Base-by-base conservation (phyloP, 1,140 invertebrate species). In the Laodelphax striatellus region DNA sequence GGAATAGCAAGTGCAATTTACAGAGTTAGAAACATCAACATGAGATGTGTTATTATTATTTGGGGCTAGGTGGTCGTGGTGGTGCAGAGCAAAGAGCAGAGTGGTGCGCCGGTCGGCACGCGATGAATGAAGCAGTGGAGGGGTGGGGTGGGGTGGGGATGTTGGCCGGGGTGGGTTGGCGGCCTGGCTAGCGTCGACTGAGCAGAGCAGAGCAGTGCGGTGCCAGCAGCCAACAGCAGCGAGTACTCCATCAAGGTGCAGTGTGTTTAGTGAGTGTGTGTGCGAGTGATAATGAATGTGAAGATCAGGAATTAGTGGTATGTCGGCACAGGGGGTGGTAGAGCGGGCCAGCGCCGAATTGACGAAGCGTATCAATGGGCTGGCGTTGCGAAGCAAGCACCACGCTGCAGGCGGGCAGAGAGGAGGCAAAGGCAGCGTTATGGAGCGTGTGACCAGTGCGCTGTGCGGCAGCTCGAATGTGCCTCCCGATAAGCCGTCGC, bases 321-420 rank as follows among this genome's bases (percentile, higher is more conserved):
- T 86, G 76, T 86, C 84, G 58, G 84, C 85, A 61, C 84, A 87
- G 71, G 86, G 85, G 65, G 88, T 90, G 68, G 88, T 91, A 70
- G 90, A 93, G 77, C 81, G 89, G 67, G 89, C 89, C 66, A 90
- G 88, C 64, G 88, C 88, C 57, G 89, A 92, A 74, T 75, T 92
- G 59, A 87, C 87, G 57, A 90, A 90, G 68, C 82, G 90, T 64
- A 92, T 92, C 75, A 92, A 89, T 70, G 89, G 88, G 34, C 77
- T 91, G 68, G 85, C 86, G 22, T 76, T 91, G 63, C 80, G 87
- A 62, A 80, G 84, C 17, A 77, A 75, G 61, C 68, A 68, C 19
- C 85, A 86, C 68, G 83, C 85, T 70, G 66, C 67, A 31, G 50
- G 38, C 28, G 52, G 52, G 54, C 22, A 34, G 60, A 73, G 69